Conservation (phyloP, 2,113 vertebrate species). For the Mus musculus region DNA sequence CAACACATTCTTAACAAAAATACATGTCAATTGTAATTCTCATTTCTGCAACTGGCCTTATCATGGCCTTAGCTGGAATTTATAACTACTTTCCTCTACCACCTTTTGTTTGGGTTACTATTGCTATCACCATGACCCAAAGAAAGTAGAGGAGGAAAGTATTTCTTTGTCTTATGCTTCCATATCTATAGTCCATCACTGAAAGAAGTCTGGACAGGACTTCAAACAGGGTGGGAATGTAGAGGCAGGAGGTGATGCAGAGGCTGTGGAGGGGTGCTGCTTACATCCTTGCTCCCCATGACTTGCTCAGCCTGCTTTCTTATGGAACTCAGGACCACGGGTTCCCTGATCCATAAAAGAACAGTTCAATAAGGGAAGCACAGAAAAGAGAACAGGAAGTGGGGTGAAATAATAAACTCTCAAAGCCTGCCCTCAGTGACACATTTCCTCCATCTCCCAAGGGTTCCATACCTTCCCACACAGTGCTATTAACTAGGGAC, state of each 20-base stretch:
- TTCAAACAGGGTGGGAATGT: neutral
- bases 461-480: neutral
- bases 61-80: neutral
- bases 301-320: neutral
- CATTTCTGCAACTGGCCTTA: neutral
- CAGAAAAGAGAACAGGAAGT: neutral
- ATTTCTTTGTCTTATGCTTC: neutral
- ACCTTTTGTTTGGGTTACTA: neutral
- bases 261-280: neutral
- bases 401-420: neutral
- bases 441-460: neutral
- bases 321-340: neutral
- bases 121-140: neutral
- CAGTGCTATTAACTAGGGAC: neutral
- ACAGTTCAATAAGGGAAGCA: neutral
- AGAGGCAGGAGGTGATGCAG: neutral
- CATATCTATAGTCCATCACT: neutral
- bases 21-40: neutral
- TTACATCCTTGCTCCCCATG: neutral
- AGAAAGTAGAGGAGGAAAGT: neutral
- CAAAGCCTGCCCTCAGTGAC: neutral
- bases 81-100: neutral
- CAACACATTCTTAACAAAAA: neutral
- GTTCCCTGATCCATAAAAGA: neutral
- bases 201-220: neutral